Base-by-base conservation (phyloP, 2,888 invertebrate species). In the Epiblema foenella region DNA sequence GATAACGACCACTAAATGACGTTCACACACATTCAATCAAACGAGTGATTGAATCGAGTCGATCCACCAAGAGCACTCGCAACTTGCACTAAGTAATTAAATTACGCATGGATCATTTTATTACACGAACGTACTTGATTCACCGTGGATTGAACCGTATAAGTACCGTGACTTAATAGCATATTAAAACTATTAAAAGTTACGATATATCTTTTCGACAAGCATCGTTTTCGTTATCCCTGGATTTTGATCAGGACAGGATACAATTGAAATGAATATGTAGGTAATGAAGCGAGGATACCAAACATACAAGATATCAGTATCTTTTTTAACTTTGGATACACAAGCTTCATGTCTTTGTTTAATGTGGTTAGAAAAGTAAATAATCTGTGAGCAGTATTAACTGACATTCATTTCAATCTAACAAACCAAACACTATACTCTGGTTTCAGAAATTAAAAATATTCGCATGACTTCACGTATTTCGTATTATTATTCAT, bases 1-100 rank as follows among this genome's bases (percentile, higher is more conserved):
- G 84, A 85, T 89, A 89, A 89, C 90, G 88, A 89, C 84, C 84
- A 77, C 80, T 87, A 84, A 90, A 89, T 85, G 86, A 85, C 84
- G 83, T 83, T 86, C 82, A 85, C 85, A 80, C 82, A 84, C 86
- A 83, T 89, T 89, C 87, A 88, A 89, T 89, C 89, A 89, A 84
- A 84, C 77, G 76, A 74, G 75, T 85, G 86, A 89, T 86, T 85
- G 84, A 82, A 82, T 79, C 79, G 82, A 81, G 81, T 81, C n/a
- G n/a, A 85, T 83, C 76, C 74, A 73, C 74, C 74, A 77, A 73
- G 77, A 79, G 78, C 81, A 81, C 78, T 77, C 82, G 76, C 76
- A 81, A 78, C 75, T 11, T 39, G 3, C 18, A 11, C 8, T 24
- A 54, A 42, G 54, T 65, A 65, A 65, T 52, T 56, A 56, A 65